These are phyloP conservation scores for Oxycera nigricornis DNA, from an alignment of 2,888 invertebrate genomes.

Conservation along the genomic window DNA sequence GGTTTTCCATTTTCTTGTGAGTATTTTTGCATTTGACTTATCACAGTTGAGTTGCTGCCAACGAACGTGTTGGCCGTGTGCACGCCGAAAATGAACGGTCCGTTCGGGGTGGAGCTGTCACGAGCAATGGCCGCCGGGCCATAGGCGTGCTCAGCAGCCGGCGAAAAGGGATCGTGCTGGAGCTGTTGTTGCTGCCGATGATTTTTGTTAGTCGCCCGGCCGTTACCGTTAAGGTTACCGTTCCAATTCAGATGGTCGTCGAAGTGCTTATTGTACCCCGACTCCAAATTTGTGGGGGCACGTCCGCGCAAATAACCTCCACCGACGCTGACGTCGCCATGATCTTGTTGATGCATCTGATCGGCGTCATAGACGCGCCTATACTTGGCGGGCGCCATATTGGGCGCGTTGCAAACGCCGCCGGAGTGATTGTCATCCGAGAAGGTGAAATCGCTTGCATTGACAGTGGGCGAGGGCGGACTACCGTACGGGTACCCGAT, in stretches of 20 bases:
- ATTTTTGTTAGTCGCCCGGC: constrained; percentile 6
- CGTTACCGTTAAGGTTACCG: not conserved
- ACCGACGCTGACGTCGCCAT: not conserved
- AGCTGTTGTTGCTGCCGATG: constrained; percentile 8
- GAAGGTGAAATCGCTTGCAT: constrained; percentile 57
- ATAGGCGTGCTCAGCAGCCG: constrained; percentile 3
- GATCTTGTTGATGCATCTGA: not conserved
- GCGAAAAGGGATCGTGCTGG: constrained; percentile 8
- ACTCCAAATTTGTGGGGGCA: not conserved
- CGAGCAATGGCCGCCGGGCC: constrained; percentile 21
- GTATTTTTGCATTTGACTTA: constrained; percentile 51
- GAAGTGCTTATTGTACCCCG: constrained; percentile 9
- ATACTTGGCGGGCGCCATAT: constrained; percentile 11
- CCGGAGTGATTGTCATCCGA: constrained; percentile 49
- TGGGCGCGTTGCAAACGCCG: constrained; percentile 3
- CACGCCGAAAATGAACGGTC: constrained; percentile 70
- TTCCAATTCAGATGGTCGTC: constrained; percentile 27
- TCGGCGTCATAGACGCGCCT: constrained; percentile 11
- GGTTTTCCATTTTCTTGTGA: constrained; percentile 46
- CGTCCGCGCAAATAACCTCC: constrained; percentile 1
- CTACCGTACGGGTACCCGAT: constrained; percentile 61
- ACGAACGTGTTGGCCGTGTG: constrained; percentile 56
- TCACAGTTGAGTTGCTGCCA: constrained; percentile 54
- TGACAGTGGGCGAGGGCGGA: constrained; percentile 59
- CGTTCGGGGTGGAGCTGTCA: constrained; percentile 42